Evolutionary conservation across 2,113 vertebrate species (phyloP).

Genomic region (Terrapene triunguis): DNA sequence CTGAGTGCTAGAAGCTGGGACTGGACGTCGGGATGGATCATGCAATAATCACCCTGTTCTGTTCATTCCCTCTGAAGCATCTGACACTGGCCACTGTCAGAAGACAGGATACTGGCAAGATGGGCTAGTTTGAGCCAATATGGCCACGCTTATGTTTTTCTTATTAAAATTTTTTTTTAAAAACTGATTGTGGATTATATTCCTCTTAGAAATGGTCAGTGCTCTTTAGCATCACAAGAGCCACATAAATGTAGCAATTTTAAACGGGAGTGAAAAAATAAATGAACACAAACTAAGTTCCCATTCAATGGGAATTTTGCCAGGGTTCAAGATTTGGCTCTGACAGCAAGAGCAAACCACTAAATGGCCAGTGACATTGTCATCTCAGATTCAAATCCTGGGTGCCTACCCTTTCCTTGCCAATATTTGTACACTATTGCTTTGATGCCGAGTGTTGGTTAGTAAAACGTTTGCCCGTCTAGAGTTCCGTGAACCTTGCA

Average conservation of each 20-base stretch:
- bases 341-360: not conserved
- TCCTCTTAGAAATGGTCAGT: not conserved
- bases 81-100: no score
- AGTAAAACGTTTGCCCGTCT: accelerated
- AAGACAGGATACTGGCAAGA: not conserved
- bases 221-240: not conserved
- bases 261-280: not conserved
- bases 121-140: not conserved
- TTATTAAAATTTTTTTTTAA: not conserved
- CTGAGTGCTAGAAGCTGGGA: not conserved
- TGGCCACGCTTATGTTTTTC: no score
- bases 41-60: not conserved
- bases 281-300: constrained; percentile 9
- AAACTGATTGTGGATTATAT: not conserved
- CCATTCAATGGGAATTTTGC: constrained; percentile 27
- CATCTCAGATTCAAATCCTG: not conserved
- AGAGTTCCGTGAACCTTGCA: not conserved
- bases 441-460: not conserved
- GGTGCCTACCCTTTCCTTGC: not conserved
- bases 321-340: not conserved
- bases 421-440: not conserved
- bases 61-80: not conserved
- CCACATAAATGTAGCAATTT: not conserved
- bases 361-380: accelerated
- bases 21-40: not conserved